These are phyloP conservation scores for Nasonia longicornis DNA, from an alignment of 1,140 invertebrate genomes.

Conservation along the genomic window DNA sequence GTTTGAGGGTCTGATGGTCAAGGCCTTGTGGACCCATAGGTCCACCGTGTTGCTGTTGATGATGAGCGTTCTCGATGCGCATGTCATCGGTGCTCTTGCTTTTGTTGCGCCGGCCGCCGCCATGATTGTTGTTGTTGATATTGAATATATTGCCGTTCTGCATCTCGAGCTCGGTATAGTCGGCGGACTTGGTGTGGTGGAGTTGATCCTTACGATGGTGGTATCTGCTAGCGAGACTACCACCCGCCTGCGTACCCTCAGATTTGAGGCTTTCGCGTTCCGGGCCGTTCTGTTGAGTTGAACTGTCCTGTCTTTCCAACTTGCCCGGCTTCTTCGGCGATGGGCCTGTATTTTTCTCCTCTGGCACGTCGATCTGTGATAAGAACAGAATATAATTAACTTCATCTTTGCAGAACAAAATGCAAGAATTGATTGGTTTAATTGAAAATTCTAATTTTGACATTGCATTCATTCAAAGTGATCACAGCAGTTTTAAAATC, in stretches of 20 bases:
- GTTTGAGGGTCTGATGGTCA: conserved; percentile 90
- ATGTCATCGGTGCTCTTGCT: conserved; percentile 93
- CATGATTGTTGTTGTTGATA: conserved; percentile 78
- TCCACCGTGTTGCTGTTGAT: not conserved
- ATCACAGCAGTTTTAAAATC: too few relatives aligned
- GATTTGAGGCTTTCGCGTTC: conserved; percentile 74
- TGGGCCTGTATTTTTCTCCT: conserved; percentile 63
- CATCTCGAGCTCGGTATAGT: conserved; percentile 81
- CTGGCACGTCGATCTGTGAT: conserved; percentile 67
- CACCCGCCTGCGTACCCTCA: conserved; percentile 84
- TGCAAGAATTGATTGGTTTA: too few relatives aligned
- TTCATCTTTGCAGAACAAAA: too few relatives aligned
- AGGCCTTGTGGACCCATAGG: conserved; percentile 46
- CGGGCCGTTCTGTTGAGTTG: conserved; percentile 69
- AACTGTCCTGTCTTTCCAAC: conserved; percentile 68
- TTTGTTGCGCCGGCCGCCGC: conserved; percentile 75
- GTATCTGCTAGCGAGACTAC: conserved; percentile 74
- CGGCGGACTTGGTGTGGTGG: conserved; percentile 80
- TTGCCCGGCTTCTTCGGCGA: conserved; percentile 64
- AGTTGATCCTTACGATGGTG: conserved; percentile 74
- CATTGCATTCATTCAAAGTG: too few relatives aligned
- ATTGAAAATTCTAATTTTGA: too few relatives aligned
- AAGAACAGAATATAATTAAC: not conserved
- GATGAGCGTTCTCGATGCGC: conserved; percentile 64
- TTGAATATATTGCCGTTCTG: conserved; percentile 73